phyloP scores from a whole-genome alignment of 2,113 vertebrate genomes.

The Cinclus cinclus region DNA sequence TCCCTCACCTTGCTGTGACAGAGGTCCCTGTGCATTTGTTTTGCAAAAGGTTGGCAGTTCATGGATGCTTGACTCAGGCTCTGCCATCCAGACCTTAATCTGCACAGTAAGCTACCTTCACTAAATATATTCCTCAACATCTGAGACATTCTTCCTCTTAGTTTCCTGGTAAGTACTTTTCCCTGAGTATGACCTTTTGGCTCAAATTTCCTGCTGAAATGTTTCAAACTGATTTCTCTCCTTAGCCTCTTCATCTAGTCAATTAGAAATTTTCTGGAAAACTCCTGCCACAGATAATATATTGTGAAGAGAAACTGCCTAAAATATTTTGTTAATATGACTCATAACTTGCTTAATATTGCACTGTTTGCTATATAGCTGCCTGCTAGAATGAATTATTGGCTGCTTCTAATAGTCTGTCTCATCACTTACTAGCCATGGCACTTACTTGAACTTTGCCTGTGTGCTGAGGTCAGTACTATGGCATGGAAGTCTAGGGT shows the following conservation, averaged over 20 bases:
- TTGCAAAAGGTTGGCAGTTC: neutral
- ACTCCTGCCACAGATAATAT: neutral
- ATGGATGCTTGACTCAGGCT: accelerated
- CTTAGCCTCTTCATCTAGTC: neutral
- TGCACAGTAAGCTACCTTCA: neutral
- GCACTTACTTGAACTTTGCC: neutral
- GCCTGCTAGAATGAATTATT: neutral
- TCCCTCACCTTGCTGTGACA: neutral
- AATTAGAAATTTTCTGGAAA: neutral
- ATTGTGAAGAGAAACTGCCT: neutral
- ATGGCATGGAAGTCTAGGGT: neutral
- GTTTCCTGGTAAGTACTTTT: neutral
- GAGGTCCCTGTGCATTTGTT: neutral
- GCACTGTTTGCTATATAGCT: neutral
- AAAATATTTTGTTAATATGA: neutral
- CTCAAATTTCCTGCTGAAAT: neutral
- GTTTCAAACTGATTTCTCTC: neutral
- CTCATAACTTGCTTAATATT: neutral
- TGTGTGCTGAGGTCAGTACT: neutral
- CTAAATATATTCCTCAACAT: neutral
- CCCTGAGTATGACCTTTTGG: neutral
- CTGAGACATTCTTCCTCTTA: neutral
- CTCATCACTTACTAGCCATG: neutral
- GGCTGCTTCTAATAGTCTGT: neutral
- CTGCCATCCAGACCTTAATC: neutral